These are phyloP conservation scores for Drosophila affinis DNA, from an alignment of 2,888 invertebrate species.

Conservation along the genomic window DNA sequence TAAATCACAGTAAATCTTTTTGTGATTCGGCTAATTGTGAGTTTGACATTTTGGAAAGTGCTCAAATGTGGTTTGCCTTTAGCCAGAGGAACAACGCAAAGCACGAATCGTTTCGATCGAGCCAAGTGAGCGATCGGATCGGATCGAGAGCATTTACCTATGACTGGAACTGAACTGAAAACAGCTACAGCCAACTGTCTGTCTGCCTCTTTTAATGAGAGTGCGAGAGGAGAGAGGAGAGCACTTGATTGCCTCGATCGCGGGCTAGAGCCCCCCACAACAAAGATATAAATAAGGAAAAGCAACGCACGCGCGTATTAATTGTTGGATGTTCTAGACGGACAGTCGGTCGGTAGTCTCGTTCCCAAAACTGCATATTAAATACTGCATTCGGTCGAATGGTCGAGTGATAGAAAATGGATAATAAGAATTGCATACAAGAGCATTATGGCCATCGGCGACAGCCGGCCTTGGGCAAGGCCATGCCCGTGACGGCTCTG, in stretches of 20 bases:
- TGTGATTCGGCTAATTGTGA: slow-evolving; percentile 43
- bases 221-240: slow-evolving; percentile 51
- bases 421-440: slow-evolving; percentile 34
- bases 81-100: slow-evolving; percentile 44
- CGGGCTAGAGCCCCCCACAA: slow-evolving; percentile 55
- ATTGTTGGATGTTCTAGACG: slow-evolving; percentile 69
- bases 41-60: slow-evolving; percentile 77
- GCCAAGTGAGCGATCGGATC: slow-evolving; percentile 8
- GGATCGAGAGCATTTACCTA: slow-evolving; percentile 55
- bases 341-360: slow-evolving; percentile 33
- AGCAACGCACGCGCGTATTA: slow-evolving; percentile 80
- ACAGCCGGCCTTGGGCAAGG: slow-evolving; percentile 81
- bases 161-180: slow-evolving; percentile 43
- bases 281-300: slow-evolving; percentile 84
- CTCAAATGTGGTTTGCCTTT: slow-evolving; percentile 71
- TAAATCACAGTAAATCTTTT: slow-evolving; percentile 7
- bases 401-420: slow-evolving; percentile 18
- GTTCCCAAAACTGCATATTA: slow-evolving; percentile 19
- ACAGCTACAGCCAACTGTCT: slow-evolving; percentile 21
- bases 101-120: not conserved
- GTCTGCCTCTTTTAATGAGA: slow-evolving; percentile 52
- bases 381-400: slow-evolving; percentile 20
- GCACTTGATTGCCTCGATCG: slow-evolving; percentile 83
- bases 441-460: slow-evolving; percentile 78
- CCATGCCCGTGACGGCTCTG: slow-evolving; percentile 83